Conservation (phyloP, 2,888 invertebrate genomes). For the Leucoma salicis region DNA sequence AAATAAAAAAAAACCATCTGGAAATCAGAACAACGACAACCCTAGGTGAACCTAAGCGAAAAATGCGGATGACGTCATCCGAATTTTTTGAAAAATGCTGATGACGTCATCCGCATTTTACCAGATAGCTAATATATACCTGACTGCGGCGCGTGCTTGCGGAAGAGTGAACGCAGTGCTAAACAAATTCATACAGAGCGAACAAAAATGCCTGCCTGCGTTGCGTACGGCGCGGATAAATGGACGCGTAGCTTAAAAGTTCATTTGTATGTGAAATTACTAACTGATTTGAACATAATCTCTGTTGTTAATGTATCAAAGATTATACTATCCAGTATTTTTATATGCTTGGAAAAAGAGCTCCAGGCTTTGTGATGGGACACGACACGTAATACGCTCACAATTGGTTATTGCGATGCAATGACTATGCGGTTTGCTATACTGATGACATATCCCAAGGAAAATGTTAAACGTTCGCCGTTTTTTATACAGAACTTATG, state of each 20-base stretch:
- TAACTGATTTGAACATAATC: background rate
- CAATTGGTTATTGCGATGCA: slow-evolving; percentile 82
- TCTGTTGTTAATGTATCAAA: background rate
- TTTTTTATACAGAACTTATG: slow-evolving; percentile 30
- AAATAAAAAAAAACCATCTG: too few species aligned
- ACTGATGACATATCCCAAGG: slow-evolving; percentile 54
- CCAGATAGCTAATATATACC: too few species aligned
- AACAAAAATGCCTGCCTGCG: too few species aligned
- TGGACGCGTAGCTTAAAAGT: slow-evolving; percentile 8
- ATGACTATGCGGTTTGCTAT: slow-evolving; percentile 76
- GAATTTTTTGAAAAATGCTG: too few species aligned
- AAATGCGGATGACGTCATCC: too few species aligned
- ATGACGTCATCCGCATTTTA: too few species aligned
- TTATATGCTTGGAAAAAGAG: slow-evolving; percentile 46
- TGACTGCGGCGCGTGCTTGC: too few species aligned
- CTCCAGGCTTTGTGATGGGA: slow-evolving; percentile 73
- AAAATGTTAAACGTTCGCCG: slow-evolving; percentile 57
- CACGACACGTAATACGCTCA: slow-evolving; percentile 79
- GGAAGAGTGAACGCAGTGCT: too few species aligned
- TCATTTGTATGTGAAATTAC: slow-evolving; percentile 11
- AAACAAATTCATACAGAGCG: too few species aligned
- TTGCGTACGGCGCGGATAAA: too few species aligned
- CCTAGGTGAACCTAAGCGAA: too few species aligned
- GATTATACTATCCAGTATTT: slow-evolving; percentile 36
- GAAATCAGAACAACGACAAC: too few species aligned